A percentile compares a stretch with the other conserved stretches of the same genome.
phyloP scores from a whole-genome alignment of 1,140 invertebrate species.

The Macrocentrus cingulum region DNA sequence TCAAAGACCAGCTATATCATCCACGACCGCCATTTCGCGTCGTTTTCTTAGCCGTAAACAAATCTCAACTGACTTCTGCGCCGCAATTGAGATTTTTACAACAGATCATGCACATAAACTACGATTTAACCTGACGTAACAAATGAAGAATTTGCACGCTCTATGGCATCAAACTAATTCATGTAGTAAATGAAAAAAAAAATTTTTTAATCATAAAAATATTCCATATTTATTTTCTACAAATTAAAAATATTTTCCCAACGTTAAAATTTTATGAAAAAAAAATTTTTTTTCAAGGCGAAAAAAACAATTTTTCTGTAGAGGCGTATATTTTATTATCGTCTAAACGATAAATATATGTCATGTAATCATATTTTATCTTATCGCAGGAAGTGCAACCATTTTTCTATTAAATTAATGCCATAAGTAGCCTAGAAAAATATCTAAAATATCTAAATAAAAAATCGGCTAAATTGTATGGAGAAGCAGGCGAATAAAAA shows the following conservation, averaged over 20 bases:
- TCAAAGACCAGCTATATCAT: slow-evolving; percentile 36
- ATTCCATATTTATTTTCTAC: not conserved
- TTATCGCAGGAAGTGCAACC: not conserved
- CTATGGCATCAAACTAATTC: too few relatives aligned
- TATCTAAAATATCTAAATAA: not conserved
- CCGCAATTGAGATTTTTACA: slow-evolving; percentile 27
- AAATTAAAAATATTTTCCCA: not conserved
- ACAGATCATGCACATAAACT: not conserved
- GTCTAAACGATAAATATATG: not conserved
- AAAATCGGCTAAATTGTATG: too few relatives aligned
- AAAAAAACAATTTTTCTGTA: too few relatives aligned
- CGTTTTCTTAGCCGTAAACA: slow-evolving; percentile 18
- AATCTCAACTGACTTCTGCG: slow-evolving; percentile 29
- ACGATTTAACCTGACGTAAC: not conserved
- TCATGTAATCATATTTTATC: slow-evolving; percentile 2
- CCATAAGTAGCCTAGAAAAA: not conserved
- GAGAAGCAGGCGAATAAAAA: too few relatives aligned
- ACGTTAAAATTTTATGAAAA: not conserved
- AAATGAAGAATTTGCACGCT: not conserved
- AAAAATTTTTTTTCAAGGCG: too few relatives aligned
- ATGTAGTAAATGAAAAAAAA: too few relatives aligned
- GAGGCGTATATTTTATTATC: too few relatives aligned
- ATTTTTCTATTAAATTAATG: too few relatives aligned
- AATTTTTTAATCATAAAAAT: too few relatives aligned
- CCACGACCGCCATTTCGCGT: slow-evolving; percentile 45